Base-by-base conservation (phyloP, 2,888 invertebrate genomes). In the Stenoptilia bipunctidactyla region DNA sequence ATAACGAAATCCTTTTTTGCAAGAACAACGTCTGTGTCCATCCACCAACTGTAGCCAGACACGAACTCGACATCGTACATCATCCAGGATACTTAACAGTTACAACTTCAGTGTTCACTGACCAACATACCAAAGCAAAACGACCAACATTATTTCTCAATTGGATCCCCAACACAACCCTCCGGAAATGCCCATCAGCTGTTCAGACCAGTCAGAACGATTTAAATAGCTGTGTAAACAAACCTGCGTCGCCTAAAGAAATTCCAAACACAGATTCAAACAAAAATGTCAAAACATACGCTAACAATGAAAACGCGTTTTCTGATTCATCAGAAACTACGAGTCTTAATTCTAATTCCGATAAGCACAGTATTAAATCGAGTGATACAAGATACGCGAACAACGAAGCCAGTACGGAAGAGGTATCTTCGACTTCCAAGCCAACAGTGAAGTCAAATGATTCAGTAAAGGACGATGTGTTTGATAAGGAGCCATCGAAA, bases 21-120 rank as follows among this genome's bases (percentile, higher is more conserved):
- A 98, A 97, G 82, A 98, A 98, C 70, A 97, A 98, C 75, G 96
- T 98, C 27, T 98, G 97, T 71, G 97, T 98, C 36, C 97, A 98
- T 84, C 96, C 97, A 4, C 94, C 96, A 37, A 92, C 93, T 0
- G 87, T 92, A 45, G 88, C 93, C 39, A 87, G 94, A 37, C 92
- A 92, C 53, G 92, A 92, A 55, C 88, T 91, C 40, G 95, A 96
- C 51, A 89, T 93, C 20, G 86, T 94, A 0, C 97, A 97, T 61
- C 93, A 95, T 73, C 97, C 97, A 1, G 97, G 88, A 13, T 98
- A 98, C 66, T 85, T 98, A 52, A 94, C 95, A 0, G 90, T 97
- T 35, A 92, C 92, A 12, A 93, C 93, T 13, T 92, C 92, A 73
- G 89, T 89, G n/a, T 90, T 90, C 64, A 87, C 90, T 14, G 90